Evolutionary conservation across 2,888 invertebrate species (phyloP), one percentile per base, ranked within the genome.

Genomic region (Tiliacea aurago): DNA sequence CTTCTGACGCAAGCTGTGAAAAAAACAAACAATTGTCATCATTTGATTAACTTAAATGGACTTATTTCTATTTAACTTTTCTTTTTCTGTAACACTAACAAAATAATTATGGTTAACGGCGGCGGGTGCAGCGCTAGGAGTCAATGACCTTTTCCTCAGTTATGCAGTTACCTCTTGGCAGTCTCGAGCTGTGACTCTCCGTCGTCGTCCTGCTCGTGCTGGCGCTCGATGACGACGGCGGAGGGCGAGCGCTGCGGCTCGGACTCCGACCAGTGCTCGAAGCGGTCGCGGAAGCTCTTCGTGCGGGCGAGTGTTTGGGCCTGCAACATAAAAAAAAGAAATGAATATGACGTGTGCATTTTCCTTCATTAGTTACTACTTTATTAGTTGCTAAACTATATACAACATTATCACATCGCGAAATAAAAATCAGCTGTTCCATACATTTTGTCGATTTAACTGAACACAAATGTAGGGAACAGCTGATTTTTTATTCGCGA

Each of bases 111-210:
- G 28, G 28, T 28, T 2, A 3, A 28, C 3, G 28, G 28, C 28
- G 28, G 28, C 28, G 28, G 28, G 28, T 3, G 28, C 28, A 28
- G 28, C 28, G 28, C 3, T 3, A 28, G 28, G 28, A 3, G 28
- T 28, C 28, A 28, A 28, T 28, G 28, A 28, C 28, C 28, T 28
- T 28, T 28, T 28, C 28, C 28, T 28, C 28, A 3, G 28, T 3
- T 28, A 28, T 28, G n/a, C n/a, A n/a, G 37, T 37, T 92, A 97
- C 97, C 97, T 97, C 91, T 97, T 98, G 66, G 99, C 98, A 33
- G 98, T 98, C 91, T 99, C 99, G 71, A 98, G 97, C 93, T 98
- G 98, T 6, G 98, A 97, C 75, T 98, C 97, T 33, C 97, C 98
- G 18, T 97, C 97, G 0, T 97, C 97, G 33, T 97, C 94, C 90